A percentile compares a stretch with the other conserved stretches of the same genome.
These are phyloP conservation scores for Rhinolophus ferrumequinum DNA, from an alignment of 2,113 vertebrate species.

Conservation along the genomic window DNA sequence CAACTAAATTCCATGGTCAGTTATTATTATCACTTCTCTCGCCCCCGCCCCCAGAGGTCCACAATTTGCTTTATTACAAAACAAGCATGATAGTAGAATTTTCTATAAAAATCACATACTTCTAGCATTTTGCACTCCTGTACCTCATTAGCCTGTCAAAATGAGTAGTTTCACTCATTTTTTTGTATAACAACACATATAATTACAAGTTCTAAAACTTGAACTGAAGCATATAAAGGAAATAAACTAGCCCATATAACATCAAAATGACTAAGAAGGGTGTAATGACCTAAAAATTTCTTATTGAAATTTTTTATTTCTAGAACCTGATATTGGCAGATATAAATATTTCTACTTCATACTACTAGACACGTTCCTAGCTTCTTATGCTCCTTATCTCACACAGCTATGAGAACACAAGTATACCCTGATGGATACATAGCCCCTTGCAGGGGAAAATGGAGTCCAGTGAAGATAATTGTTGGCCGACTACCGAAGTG, in stretches of 20 bases:
- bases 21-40: too few species aligned
- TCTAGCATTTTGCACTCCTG: slow-evolving; percentile 44
- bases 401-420: background rate
- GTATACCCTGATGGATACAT: background rate
- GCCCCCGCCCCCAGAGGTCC: background rate
- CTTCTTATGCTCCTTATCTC: background rate
- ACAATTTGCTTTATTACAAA: slow-evolving; percentile 63
- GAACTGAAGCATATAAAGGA: slow-evolving; percentile 66
- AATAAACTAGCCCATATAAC: slow-evolving; percentile 39
- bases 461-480: background rate
- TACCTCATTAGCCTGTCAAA: slow-evolving; percentile 75
- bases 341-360: slow-evolving; percentile 49
- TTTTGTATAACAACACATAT: slow-evolving; percentile 73
- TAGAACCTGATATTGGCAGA: slow-evolving; percentile 1
- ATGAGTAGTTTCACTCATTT: slow-evolving; percentile 61
- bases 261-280: slow-evolving; percentile 70
- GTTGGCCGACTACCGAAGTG: background rate
- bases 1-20: too few species aligned
- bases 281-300: slow-evolving; percentile 16
- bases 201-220: slow-evolving; percentile 75
- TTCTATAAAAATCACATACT: slow-evolving; percentile 52
- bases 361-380: background rate
- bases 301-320: slow-evolving; percentile 55
- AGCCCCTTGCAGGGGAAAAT: background rate
- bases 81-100: slow-evolving; percentile 39